A percentile compares a stretch with the other conserved stretches of the same genome.
Conservation (phyloP, 2,797 vertebrate species). For the Tragopan temminckii region DNA sequence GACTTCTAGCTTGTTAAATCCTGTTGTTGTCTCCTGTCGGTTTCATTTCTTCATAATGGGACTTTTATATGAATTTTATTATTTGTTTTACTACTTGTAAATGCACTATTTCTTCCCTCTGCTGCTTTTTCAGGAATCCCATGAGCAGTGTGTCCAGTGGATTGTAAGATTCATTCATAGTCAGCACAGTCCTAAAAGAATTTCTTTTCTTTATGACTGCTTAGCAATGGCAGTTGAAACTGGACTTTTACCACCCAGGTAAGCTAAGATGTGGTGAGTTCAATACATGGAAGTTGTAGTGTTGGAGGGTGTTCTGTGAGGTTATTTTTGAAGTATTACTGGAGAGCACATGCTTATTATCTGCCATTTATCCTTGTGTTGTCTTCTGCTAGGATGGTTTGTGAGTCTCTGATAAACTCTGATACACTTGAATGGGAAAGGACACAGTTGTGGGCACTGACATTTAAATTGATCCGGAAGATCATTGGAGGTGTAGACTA, state of each 20-base stretch:
- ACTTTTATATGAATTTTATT: background rate
- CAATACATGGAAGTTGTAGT: background rate
- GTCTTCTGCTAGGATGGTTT: slow-evolving; percentile 90
- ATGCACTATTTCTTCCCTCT: background rate
- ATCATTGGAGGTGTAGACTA: slow-evolving; percentile 99
- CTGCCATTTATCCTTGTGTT: background rate
- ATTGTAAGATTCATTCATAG: slow-evolving; percentile 96
- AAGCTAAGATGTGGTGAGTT: background rate
- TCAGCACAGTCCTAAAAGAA: slow-evolving; percentile 97
- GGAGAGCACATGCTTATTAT: rapidly evolving
- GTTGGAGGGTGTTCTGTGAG: background rate
- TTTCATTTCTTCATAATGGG: background rate
- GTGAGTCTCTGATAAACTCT: slow-evolving; percentile 92
- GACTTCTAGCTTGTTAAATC: background rate
- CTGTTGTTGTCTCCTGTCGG: background rate
- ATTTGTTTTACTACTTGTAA: background rate
- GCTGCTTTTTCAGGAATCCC: slow-evolving; percentile 90
- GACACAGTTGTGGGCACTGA: slow-evolving; percentile 96
- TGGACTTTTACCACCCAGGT: slow-evolving; percentile 93
- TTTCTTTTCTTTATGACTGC: slow-evolving; percentile 98
- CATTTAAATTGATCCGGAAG: slow-evolving; percentile 95
- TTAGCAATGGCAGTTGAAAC: slow-evolving; percentile 98
- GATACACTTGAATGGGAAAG: slow-evolving; percentile 97
- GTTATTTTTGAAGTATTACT: background rate
- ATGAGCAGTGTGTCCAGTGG: slow-evolving; percentile 98